These are phyloP conservation scores for Cervus canadensis DNA, from an alignment of 2,113 vertebrate genomes.

Conservation along the genomic window DNA sequence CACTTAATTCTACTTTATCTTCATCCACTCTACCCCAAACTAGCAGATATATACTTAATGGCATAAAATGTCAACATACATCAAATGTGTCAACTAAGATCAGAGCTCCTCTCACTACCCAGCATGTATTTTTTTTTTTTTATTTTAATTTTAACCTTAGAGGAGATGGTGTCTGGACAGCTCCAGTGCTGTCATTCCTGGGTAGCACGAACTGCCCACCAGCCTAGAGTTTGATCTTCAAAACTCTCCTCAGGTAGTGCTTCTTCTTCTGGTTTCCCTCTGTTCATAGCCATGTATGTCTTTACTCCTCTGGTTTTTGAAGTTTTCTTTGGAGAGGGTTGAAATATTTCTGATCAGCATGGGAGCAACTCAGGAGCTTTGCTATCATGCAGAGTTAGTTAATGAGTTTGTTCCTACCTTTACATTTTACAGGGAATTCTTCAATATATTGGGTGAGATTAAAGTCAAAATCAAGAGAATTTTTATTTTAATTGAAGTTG, in stretches of 20 bases:
- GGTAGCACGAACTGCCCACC: fast-evolving
- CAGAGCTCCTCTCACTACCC: neutral
- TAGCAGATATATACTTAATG: neutral
- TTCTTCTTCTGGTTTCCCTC: neutral
- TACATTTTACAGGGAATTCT: neutral
- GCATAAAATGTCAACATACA: neutral
- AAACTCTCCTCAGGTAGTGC: neutral
- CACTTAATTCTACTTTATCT: neutral
- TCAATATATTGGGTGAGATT: conserved; percentile 52
- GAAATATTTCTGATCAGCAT: neutral
- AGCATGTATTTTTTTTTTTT: neutral
- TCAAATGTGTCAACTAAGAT: neutral
- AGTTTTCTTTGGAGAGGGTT: neutral
- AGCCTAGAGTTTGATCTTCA: neutral
- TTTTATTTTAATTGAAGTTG: neutral
- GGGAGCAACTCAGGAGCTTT: neutral
- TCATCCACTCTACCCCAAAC: fast-evolving
- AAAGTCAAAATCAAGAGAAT: neutral
- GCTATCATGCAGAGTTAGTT: conserved; percentile 5
- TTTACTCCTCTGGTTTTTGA: neutral
- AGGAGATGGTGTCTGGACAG: neutral
- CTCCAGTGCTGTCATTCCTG: neutral
- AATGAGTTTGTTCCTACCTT: neutral
- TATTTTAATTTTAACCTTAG: neutral
- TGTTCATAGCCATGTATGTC: neutral